Evolutionary conservation across 2,797 vertebrate species (phyloP), one percentile per base, ranked within the genome.

Genomic region (Sebastes itinus): DNA sequence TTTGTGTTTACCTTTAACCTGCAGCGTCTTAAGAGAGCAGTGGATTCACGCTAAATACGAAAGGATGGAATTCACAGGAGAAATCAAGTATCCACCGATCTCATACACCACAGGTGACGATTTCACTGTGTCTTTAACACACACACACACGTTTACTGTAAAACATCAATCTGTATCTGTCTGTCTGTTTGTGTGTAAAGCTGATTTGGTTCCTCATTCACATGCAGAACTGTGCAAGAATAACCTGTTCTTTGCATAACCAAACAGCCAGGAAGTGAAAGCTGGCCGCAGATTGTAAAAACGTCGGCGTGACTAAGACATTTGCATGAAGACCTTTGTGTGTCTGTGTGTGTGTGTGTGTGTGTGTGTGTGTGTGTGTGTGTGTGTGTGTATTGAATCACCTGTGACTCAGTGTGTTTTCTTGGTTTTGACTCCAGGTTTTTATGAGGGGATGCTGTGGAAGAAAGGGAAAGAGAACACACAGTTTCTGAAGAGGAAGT

Each of bases 1-100:
- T 12, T 11, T 22, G 3, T 22, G 2, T 83, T 78, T 64, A 5
- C 8, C 27, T 16, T 59, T 79, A 6, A 68, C 61, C 72, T 7
- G 7, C 79, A 99, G 98, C 25, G 95, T 98, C 67, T 94, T 99
- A 84, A 96, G 90, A 87, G 97, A 98, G 77, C 97, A 99, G 77
- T 99, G 98, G 98, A 99, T 99, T 88, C 95, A 96, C 88, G 97
- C 98, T 64, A 99, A 99, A 91, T 99, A 99, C 38, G 96, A 99
- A 85, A 95, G 97, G 74, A 91, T 68, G 86, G 98, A 99, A 84
- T 99, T 99, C 91, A 95, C 90, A 54, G 95, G 95, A 73, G 92
- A 95, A 46, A 94, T 25, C 70, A 91, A 92, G 80, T 92, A 92
- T 75, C 95, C 93, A 18, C 95, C 96, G 13, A 64, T 91, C 30